Conservation (phyloP, 2,113 vertebrate species). For the Stercorarius parasiticus region DNA sequence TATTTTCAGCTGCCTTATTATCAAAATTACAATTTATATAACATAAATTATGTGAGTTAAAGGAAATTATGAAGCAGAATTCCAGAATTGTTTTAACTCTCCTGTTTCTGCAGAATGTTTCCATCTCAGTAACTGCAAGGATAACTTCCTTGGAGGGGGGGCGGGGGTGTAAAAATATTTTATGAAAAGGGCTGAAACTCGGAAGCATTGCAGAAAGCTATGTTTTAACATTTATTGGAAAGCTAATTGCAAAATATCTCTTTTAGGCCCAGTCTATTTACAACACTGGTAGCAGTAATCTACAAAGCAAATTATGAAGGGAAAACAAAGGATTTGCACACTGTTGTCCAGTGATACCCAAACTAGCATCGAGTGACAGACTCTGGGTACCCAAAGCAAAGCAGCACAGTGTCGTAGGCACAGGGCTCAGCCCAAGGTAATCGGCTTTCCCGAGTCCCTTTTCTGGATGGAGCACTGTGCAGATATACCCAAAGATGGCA, state of each 20-base stretch:
- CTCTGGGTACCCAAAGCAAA: not conserved
- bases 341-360: not conserved
- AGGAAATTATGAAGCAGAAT: slow-evolving; percentile 21
- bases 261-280: not conserved
- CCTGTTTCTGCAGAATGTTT: not conserved
- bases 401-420: not conserved
- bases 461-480: not conserved
- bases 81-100: not conserved
- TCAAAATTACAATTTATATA: slow-evolving; percentile 35
- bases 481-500: not conserved
- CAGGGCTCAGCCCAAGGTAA: not conserved
- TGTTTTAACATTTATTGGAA: not conserved
- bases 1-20: slow-evolving; percentile 51
- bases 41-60: not conserved
- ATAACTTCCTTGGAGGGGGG: not conserved
- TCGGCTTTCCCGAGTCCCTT: not conserved
- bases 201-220: not conserved
- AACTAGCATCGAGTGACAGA: not conserved
- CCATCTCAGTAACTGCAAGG: not conserved
- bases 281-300: not conserved
- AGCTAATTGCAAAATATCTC: not conserved
- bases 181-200: not conserved
- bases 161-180: not conserved
- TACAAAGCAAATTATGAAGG: not conserved
- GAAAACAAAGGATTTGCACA: not conserved